Evolutionary conservation across 2,113 vertebrate genomes (phyloP).

Genomic region (Phrynocephalus versicolor): DNA sequence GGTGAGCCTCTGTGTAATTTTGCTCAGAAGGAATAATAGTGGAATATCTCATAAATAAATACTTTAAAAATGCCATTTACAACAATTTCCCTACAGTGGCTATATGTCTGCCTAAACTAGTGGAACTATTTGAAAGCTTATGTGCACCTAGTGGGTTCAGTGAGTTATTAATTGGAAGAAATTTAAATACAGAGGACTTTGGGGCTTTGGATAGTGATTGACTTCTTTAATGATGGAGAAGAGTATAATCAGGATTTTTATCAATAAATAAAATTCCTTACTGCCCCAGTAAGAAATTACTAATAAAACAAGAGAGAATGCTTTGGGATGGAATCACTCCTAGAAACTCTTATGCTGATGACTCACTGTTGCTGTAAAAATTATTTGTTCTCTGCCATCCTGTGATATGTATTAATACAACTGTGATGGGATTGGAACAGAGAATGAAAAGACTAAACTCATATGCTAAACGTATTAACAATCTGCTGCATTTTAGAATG

Average conservation of each 20-base stretch:
- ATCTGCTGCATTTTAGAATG: constrained; percentile 70
- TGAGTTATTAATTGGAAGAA: neutral
- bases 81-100: neutral
- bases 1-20: neutral
- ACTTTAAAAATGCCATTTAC: neutral
- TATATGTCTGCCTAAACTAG: neutral
- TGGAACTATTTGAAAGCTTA: neutral
- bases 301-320: neutral
- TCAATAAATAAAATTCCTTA: neutral
- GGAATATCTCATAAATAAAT: neutral
- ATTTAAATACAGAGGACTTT: no score
- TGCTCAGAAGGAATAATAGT: neutral
- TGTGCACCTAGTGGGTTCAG: neutral
- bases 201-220: neutral
- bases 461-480: neutral
- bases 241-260: neutral
- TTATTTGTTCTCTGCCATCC: neutral
- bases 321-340: no score
- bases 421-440: neutral
- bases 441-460: neutral
- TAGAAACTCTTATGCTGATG: neutral
- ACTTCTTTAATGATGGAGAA: neutral
- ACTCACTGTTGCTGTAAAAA: neutral
- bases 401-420: neutral
- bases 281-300: neutral